These are phyloP conservation scores for Caenorhabditis doughertyi DNA, from an alignment of 2,888 invertebrate genomes.

Conservation along the genomic window DNA sequence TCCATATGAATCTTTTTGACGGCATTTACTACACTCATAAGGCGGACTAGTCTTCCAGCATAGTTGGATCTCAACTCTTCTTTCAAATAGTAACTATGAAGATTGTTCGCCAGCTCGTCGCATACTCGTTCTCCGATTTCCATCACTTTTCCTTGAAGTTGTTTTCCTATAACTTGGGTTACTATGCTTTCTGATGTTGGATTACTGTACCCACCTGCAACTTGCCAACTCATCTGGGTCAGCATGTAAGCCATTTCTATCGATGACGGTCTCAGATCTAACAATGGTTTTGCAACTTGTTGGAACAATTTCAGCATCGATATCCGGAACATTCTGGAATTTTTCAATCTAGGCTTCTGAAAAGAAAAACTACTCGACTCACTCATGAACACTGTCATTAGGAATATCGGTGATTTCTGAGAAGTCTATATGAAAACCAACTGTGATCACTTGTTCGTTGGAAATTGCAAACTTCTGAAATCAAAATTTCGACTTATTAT, in stretches of 20 bases:
- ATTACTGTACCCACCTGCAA: slow-evolving; percentile 53
- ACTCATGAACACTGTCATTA: slow-evolving; percentile 18
- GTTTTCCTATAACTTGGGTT: slow-evolving; percentile 56
- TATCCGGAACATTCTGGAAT: slow-evolving; percentile 59
- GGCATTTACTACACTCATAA: slow-evolving; percentile 70
- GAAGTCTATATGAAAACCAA: slow-evolving; percentile 52
- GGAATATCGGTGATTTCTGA: slow-evolving; percentile 60
- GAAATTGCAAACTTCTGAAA: slow-evolving; percentile 40
- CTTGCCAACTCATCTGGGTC: slow-evolving; percentile 61
- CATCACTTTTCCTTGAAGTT: slow-evolving; percentile 47
- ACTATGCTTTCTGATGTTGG: too few species aligned
- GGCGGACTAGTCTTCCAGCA: slow-evolving; percentile 64
- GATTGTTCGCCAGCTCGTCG: slow-evolving; percentile 62
- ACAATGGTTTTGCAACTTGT: slow-evolving; percentile 54
- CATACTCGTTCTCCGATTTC: slow-evolving; percentile 53
- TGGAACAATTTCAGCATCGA: slow-evolving; percentile 48
- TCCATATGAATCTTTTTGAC: slow-evolving; percentile 67
- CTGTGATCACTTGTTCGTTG: background rate
- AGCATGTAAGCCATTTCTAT: slow-evolving; percentile 67
- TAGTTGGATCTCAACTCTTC: slow-evolving; percentile 60
- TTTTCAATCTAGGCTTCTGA: background rate
- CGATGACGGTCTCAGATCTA: slow-evolving; percentile 43
- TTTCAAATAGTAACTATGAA: slow-evolving; percentile 61
- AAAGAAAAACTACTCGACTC: background rate
- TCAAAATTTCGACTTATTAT: too few species aligned